Evolutionary conservation across 2,797 vertebrate genomes (phyloP).

Genomic region (Spinus olivaceus): DNA sequence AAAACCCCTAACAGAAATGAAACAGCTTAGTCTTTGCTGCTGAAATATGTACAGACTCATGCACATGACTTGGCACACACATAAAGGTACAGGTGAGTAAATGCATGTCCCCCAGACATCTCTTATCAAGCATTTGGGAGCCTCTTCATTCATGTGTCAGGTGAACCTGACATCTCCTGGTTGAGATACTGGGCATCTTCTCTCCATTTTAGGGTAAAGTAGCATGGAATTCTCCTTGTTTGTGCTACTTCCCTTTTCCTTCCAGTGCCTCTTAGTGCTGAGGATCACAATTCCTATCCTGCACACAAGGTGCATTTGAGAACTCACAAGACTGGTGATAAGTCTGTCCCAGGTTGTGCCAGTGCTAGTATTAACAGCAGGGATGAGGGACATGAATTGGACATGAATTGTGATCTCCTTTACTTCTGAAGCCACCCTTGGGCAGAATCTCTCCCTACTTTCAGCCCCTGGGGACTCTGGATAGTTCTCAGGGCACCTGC

Average conservation of each 20-base stretch:
- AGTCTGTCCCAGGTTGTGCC: not conserved
- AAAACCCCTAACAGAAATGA: not conserved
- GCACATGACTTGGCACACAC: not conserved
- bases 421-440: not conserved
- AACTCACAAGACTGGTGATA: accelerated
- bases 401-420: not conserved
- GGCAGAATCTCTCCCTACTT: not conserved
- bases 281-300: accelerated
- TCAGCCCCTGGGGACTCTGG: not conserved
- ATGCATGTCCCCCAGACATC: not conserved
- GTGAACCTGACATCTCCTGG: not conserved
- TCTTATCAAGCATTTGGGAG: not conserved
- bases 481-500: not conserved
- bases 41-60: not conserved
- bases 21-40: not conserved
- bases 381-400: not conserved
- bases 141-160: not conserved
- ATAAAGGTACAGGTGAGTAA: too few species aligned
- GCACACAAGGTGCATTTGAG: not conserved
- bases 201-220: not conserved
- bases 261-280: not conserved
- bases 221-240: not conserved
- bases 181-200: not conserved
- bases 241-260: not conserved
- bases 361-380: not conserved